Conservation (phyloP, 2,113 vertebrate genomes). For the Dipodomys stephensi region DNA sequence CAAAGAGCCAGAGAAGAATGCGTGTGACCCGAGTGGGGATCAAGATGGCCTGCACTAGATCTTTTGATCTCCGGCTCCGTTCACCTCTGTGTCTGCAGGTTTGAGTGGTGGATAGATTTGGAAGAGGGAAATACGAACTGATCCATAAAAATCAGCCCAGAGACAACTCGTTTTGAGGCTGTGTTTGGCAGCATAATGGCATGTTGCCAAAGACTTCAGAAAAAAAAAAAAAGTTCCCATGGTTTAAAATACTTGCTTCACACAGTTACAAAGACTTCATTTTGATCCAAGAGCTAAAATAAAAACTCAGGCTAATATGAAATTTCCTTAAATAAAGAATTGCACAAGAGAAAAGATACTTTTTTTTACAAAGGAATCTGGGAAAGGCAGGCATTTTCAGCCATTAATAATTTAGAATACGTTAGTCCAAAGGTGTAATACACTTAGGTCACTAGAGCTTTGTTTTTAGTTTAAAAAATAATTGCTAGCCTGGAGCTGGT, state of each 20-base stretch:
- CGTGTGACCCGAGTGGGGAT: background rate
- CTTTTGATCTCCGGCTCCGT: background rate
- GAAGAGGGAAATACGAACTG: slow-evolving; percentile 16
- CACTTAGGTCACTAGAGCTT: background rate
- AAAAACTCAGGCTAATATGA: slow-evolving; percentile 10
- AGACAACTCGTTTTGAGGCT: background rate
- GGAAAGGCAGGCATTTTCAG: background rate
- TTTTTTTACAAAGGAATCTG: slow-evolving; percentile 28
- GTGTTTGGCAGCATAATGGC: background rate
- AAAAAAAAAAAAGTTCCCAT: background rate
- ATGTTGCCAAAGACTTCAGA: background rate
- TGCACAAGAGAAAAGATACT: background rate
- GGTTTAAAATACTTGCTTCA: slow-evolving; percentile 19
- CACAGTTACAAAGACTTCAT: slow-evolving; percentile 36
- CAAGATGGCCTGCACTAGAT: background rate
- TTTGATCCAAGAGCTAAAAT: slow-evolving; percentile 28
- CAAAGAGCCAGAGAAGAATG: background rate
- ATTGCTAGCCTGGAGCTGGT: too few species aligned
- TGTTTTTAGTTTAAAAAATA: background rate
- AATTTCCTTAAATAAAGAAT: slow-evolving; percentile 1
- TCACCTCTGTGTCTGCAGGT: background rate
- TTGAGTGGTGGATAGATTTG: slow-evolving; percentile 27
- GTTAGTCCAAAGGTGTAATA: background rate
- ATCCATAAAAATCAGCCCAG: slow-evolving; percentile 21
- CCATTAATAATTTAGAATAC: slow-evolving; percentile 35